Base-by-base conservation (phyloP, 1,140 invertebrate genomes). In the Penaeus indicus region DNA sequence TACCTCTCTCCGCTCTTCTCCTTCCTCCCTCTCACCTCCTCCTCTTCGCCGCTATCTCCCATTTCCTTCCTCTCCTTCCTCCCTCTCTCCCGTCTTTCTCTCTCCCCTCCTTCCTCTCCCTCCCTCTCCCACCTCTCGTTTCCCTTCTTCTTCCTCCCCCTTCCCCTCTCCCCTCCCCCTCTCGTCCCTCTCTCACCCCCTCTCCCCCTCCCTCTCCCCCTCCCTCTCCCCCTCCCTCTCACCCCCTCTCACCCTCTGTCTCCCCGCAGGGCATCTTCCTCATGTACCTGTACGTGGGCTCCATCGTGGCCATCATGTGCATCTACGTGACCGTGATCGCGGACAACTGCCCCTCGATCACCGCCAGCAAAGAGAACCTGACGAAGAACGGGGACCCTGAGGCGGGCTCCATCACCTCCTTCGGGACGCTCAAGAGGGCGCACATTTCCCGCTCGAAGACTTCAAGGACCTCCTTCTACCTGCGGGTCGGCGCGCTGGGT, bases 401-500 rank as follows among this genome's bases (percentile, higher is more conserved):
- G 85, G 89, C 90, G 7, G 92, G 92, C 18, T 93, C 93, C 61
- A 91, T 94, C 32, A 93, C 93, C 64, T 93, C 94, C 90, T 94
- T 95, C 89, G 94, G 94, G 16, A 95, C 94, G 0, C 92, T 95
- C 62, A 94, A 94, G 89, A 92, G 93, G 78, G 94, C 94, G 7
- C 94, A 95, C 89, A 94, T 95, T 77, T 94, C 94, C 8, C 91
- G 93, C 64, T 92, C 93, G 21, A 94, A 93, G 88, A 94, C 94
- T 1, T 93, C 94, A 4, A 93, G 94, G 3, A 95, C 95, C 0
- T 95, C 94, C 91, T 95, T 95, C 90, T 95, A 95, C 91, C 93
- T 96, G 25, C 92, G 95, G 84, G 93, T 95, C n/a, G 95, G 95
- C 63, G 95, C 95, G n/a, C 91, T 95, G 4, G 94, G 95, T 96